Conservation (phyloP, 2,797 vertebrate species). For the Manis pentadactyla region DNA sequence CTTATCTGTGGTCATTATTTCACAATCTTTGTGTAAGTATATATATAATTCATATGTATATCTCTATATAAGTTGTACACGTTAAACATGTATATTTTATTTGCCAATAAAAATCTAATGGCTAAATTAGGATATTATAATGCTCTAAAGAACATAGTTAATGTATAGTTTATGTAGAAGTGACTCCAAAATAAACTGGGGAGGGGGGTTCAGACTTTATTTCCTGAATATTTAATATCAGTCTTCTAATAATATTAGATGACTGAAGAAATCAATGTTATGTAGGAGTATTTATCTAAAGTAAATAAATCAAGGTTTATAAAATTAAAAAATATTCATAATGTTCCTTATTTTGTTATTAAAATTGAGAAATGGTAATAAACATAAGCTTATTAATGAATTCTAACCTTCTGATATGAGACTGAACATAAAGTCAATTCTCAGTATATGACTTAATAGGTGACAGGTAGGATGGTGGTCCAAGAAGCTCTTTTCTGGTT, state of each 20-base stretch:
- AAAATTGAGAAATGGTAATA: constrained; percentile 32
- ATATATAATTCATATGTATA: too few relatives aligned
- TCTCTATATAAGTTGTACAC: too few relatives aligned
- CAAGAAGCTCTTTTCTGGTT: neutral
- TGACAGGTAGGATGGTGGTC: neutral
- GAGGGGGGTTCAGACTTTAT: neutral
- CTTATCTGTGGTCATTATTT: too few relatives aligned
- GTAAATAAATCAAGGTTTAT: constrained; percentile 39
- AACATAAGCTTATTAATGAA: neutral
- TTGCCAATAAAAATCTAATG: too few relatives aligned
- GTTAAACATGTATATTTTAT: too few relatives aligned
- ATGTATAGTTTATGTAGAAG: constrained; percentile 16
- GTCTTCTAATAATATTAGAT: neutral
- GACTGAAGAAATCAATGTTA: constrained; percentile 45
- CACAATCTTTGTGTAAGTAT: too few relatives aligned
- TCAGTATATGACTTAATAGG: neutral
- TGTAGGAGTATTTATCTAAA: constrained; percentile 59
- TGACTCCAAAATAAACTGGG: constrained; percentile 35
- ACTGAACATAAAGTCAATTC: neutral
- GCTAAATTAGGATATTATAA: constrained; percentile 14
- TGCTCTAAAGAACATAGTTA: constrained; percentile 27
- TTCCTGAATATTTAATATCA: constrained; percentile 67
- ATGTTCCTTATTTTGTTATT: constrained; percentile 19
- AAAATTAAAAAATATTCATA: constrained; percentile 47
- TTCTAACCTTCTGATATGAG: neutral